Evolutionary conservation across 2,797 vertebrate species (phyloP).

Genomic region (Delichon dasypus): DNA sequence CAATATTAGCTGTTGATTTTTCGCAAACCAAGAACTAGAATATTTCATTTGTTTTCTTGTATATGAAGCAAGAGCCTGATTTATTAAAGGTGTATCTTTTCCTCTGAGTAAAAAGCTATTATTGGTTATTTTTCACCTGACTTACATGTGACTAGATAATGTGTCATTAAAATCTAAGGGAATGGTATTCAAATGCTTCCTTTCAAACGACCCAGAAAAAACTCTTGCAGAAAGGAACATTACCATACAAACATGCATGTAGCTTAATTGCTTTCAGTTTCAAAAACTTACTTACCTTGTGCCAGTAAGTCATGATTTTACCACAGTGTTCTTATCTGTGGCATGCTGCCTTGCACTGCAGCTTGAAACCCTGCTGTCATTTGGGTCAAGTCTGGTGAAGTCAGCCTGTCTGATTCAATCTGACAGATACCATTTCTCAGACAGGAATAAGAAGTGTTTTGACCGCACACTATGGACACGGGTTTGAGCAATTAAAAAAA

Average conservation of each 20-base stretch:
- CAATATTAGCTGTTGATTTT: constrained; percentile 14
- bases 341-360: background rate
- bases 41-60: constrained; percentile 26
- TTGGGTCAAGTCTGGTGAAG: background rate
- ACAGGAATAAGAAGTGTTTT: background rate
- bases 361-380: background rate
- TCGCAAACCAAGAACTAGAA: constrained; percentile 45
- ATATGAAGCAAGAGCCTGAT: background rate
- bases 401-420: background rate
- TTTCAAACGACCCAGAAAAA: background rate
- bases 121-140: constrained; percentile 33
- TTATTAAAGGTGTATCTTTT: constrained; percentile 44
- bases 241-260: background rate
- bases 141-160: constrained; percentile 35
- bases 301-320: background rate
- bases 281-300: constrained; percentile 23
- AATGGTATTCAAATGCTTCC: constrained; percentile 45
- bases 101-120: constrained; percentile 53
- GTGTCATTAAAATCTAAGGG: constrained; percentile 58
- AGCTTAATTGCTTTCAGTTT: constrained; percentile 7
- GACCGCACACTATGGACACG: background rate
- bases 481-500: background rate
- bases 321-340: background rate
- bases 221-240: constrained; percentile 25
- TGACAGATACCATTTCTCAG: background rate